Evolutionary conservation across 2,888 invertebrate species (phyloP), one percentile per base, ranked within the genome.

Genomic region (Agrochola lota): DNA sequence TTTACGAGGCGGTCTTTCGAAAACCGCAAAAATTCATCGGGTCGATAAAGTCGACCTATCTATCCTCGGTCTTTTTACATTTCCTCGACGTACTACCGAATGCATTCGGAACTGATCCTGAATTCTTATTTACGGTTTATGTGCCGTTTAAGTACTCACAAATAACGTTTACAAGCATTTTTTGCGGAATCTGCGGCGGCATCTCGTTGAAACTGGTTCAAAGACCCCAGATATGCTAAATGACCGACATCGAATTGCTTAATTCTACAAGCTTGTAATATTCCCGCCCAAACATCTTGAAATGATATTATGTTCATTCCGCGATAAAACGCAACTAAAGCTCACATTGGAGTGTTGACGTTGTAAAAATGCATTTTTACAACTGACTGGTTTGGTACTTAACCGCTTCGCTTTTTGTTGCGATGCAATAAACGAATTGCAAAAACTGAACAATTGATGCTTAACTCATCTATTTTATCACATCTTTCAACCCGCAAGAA

Each of bases 151-250:
- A 74, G 49, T 63, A 69, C 60, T 71, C 63, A 75, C 68, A 81
- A 84, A 81, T 76, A 71, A 75, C 55, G 62, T 81, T 77, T 46
- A 75, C 69, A 71, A n/a, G 71, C 71, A 72, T 78, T 78, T 81
- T 81, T 80, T 83, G 80, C 68, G 68, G 43, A 55, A 60, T 43
- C 74, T 52, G 67, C 60, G 49, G 46, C 64, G 74, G 59, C 11
- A 57, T 77, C 55, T 77, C 66, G 62, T 74, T 70, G 63, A 62
- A 82, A 77, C 78, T 86, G 79, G 87, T 87, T 86, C 79, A 81
- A 82, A 86, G 86, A 78, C 71, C 80, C 35, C 72, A 46, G 30
- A 71, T 83, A 86, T 84, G 81, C 76, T 87, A 84, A 87, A 86
- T 78, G 69, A 55, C 49, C 73, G 59, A 78, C 74, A 83, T 76